These are phyloP conservation scores for Percina caprodes DNA, from an alignment of 2,113 vertebrate genomes.

Conservation along the genomic window DNA sequence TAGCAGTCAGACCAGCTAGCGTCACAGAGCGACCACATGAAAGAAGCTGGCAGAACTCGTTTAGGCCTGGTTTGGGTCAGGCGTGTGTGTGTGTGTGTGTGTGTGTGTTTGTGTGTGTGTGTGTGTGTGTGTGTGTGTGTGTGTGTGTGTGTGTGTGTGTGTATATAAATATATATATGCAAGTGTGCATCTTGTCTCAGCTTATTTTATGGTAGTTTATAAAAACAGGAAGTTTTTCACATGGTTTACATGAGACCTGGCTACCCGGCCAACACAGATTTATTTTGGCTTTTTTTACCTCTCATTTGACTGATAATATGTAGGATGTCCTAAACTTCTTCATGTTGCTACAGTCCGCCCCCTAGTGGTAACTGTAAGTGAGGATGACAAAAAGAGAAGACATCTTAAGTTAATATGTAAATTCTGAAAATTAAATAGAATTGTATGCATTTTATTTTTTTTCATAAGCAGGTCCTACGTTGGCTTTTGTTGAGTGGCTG, in stretches of 20 bases:
- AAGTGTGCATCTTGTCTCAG: constrained; percentile 49
- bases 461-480: neutral
- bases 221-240: constrained; percentile 82
- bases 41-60: constrained; percentile 65
- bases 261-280: constrained; percentile 47
- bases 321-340: neutral
- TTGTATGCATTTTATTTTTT: too few relatives aligned
- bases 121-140: neutral
- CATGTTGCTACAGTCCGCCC: constrained; percentile 31
- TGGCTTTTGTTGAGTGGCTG: too few relatives aligned
- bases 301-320: neutral
- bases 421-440: too few relatives aligned
- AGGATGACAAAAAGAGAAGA: neutral
- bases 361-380: constrained; percentile 50
- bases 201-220: constrained; percentile 73
- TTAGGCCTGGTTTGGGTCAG: constrained; percentile 75
- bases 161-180: too few relatives aligned
- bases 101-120: constrained; percentile 38
- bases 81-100: constrained; percentile 59
- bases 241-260: constrained; percentile 69
- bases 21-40: constrained; percentile 79
- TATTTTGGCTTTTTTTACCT: constrained; percentile 7
- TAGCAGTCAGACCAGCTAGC: constrained; percentile 68
- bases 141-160: constrained; percentile 28
- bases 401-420: neutral